phyloP scores from a whole-genome alignment of 2,888 invertebrate genomes.

The Acanthosepion lycidas region DNA sequence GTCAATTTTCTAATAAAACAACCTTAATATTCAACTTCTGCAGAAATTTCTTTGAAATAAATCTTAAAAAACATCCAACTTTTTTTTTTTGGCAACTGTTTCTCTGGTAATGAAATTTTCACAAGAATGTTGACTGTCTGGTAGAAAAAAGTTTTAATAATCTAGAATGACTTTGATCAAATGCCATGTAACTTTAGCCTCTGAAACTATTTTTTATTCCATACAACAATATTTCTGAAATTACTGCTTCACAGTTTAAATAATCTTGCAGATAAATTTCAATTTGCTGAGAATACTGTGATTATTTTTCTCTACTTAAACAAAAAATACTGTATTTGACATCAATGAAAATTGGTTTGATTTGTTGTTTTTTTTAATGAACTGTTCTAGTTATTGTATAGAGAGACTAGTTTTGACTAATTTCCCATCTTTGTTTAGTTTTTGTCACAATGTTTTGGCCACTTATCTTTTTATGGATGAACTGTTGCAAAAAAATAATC shows the following conservation, averaged over 20 bases:
- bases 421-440: neutral
- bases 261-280: neutral
- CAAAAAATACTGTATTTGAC: neutral
- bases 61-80: neutral
- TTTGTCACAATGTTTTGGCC: neutral
- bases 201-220: neutral
- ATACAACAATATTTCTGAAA: neutral
- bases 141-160: neutral
- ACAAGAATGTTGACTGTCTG: neutral
- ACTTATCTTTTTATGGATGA: neutral
- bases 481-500: neutral
- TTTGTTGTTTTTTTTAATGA: neutral
- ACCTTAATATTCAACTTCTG: too few relatives aligned
- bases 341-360: too few relatives aligned
- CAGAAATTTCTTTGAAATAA: too few relatives aligned
- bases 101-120: neutral
- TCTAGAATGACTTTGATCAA: neutral
- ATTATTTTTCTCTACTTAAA: neutral
- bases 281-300: neutral
- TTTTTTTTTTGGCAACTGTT: neutral
- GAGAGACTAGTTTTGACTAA: neutral
- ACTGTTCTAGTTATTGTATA: neutral
- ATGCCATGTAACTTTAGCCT: neutral
- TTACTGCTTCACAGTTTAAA: neutral
- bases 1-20: too few relatives aligned